Evolutionary conservation across 2,797 vertebrate genomes (phyloP), one percentile per base, ranked within the genome.

Genomic region (Pangasius djambal): DNA sequence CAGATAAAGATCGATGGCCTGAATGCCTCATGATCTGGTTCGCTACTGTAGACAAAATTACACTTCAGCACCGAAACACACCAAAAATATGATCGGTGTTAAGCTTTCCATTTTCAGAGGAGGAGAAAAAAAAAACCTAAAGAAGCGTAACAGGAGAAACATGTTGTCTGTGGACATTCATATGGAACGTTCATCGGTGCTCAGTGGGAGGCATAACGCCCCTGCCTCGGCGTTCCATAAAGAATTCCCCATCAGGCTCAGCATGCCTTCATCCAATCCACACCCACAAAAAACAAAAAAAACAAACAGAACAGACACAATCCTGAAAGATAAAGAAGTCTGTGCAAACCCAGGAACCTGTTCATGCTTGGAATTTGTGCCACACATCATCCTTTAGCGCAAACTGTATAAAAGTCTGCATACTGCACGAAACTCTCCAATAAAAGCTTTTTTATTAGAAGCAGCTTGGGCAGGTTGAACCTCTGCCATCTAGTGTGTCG

Each of bases 271-370:
- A 61, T 70, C 37, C 61, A 81, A 89, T 65, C 50, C 81, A 82
- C 75, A 67, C 86, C 87, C 88, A 90, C 88, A 83, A 67, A 55
- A 57, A 83, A 86, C 13, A 87, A 28, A 70, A 50, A 74, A 3
- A 4, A 59, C 28, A 7, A 31, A 61, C 0, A 61, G 0, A 82
- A 61, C 50, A 57, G 25, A 61, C 50, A 85, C 85, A 84, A 90
- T 72, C 77, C 77, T 87, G 40, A 52, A 88, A 75, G 83, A 86
- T 82, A 89, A 90, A 91, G 20, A 82, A 88, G 87, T 89, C 34
- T 55, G 28, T 78, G 70, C 70, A 44, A 77, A 77, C 12, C 44
- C 74, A 50, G 50, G 16, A 55, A 52, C 52, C 52, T 59, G 31
- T 7, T 59, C 55, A 61, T 44, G 57, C 34, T 16, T 59, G 57